Percentiles rank a stretch among this genome's conserved stretches.
phyloP scores from a whole-genome alignment of 2,888 invertebrate species.

The Drosophila lacicola region DNA sequence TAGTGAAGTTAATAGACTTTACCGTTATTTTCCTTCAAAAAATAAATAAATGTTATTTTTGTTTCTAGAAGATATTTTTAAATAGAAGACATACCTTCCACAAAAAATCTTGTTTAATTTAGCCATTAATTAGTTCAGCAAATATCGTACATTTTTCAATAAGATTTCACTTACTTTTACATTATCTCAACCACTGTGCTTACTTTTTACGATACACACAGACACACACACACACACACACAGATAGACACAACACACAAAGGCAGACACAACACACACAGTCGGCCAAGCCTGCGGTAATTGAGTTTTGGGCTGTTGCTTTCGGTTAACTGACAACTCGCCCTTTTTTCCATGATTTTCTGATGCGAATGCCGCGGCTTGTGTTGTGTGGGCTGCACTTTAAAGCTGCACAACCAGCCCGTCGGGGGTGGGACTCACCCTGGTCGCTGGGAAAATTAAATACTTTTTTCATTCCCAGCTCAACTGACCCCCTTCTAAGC shows the following conservation, averaged over 20 bases:
- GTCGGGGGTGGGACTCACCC: neutral
- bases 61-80: no score
- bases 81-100: no score
- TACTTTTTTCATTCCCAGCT: slow-evolving; percentile 27
- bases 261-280: neutral
- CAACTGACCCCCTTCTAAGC: slow-evolving; percentile 42
- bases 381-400: slow-evolving; percentile 46
- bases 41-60: no score
- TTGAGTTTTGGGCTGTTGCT: slow-evolving; percentile 76
- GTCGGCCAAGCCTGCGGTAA: slow-evolving; percentile 42
- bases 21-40: no score
- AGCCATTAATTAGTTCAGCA: neutral
- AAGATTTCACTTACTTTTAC: slow-evolving; percentile 2
- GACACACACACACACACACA: neutral
- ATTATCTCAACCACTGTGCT: slow-evolving; percentile 39
- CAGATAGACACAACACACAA: neutral
- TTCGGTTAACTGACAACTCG: slow-evolving; percentile 59
- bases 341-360: slow-evolving; percentile 36
- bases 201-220: slow-evolving; percentile 4
- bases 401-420: slow-evolving; percentile 33
- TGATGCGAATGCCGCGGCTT: slow-evolving; percentile 31
- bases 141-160: neutral
- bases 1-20: no score
- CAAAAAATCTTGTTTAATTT: no score
- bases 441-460: slow-evolving; percentile 34